These are phyloP conservation scores for Leptarthrus brevirostris DNA, from an alignment of 2,888 invertebrate genomes.

Conservation along the genomic window DNA sequence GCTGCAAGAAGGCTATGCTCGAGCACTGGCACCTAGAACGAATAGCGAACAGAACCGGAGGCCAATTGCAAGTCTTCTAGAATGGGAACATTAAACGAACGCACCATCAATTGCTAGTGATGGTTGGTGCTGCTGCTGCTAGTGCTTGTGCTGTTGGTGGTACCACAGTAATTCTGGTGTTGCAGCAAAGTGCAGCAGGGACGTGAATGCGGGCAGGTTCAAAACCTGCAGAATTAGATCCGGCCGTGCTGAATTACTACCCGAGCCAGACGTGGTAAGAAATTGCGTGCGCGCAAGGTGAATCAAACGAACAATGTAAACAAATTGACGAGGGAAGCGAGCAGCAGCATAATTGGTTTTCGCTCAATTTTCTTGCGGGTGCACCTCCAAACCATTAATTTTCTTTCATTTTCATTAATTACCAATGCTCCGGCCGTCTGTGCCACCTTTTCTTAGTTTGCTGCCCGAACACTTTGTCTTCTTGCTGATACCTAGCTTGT, in stretches of 20 bases:
- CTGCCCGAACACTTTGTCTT: background rate
- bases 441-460: constrained; percentile 10
- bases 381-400: constrained; percentile 43
- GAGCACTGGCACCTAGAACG: constrained; percentile 23
- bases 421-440: constrained; percentile 14
- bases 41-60: background rate
- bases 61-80: constrained; percentile 20
- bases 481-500: background rate
- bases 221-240: constrained; percentile 42
- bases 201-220: background rate
- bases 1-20: constrained; percentile 4
- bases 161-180: background rate
- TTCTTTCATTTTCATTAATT: constrained; percentile 47
- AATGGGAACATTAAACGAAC: constrained; percentile 25
- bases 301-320: constrained; percentile 29
- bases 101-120: background rate
- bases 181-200: background rate
- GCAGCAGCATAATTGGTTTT: constrained; percentile 35
- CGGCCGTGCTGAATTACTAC: constrained; percentile 42
- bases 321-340: constrained; percentile 26
- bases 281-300: constrained; percentile 45
- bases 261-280: constrained; percentile 18
- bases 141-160: too few species aligned
- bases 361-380: constrained; percentile 45
- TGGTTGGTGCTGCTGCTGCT: background rate